Evolutionary conservation across 2,113 vertebrate species (phyloP).

Genomic region (Rattus norvegicus): GRCr8 NC_086020.1:46888501-46889000

Average conservation of each 20-base stretch:
- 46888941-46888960: background rate
- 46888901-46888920: background rate
- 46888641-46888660: background rate
- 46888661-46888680: background rate
- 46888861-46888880: background rate
- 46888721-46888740: background rate
- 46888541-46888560: background rate
- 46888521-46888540: background rate
- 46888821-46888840: too few species aligned
- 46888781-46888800: background rate
- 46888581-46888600: background rate
- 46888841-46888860: background rate
- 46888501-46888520: too few species aligned
- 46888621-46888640: background rate
- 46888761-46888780: background rate
- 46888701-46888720: background rate
- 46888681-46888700: background rate
- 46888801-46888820: background rate
- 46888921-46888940: background rate
- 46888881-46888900: background rate
- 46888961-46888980: background rate
- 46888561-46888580: background rate
- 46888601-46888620: background rate
- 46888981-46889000: background rate
- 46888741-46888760: background rate